Conservation (phyloP, 2,888 invertebrate genomes). For the Pandemis corylana region DNA sequence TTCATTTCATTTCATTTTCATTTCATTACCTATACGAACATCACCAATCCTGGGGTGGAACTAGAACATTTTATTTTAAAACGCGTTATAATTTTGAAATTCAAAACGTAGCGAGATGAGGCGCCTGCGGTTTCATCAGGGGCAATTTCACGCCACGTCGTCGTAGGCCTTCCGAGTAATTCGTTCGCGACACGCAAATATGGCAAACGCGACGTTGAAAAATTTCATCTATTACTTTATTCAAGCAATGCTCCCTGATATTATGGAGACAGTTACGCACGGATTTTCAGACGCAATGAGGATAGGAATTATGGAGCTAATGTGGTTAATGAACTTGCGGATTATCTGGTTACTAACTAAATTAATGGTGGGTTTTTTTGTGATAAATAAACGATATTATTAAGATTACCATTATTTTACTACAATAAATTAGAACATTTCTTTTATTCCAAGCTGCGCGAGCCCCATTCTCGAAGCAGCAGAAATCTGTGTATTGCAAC, state of each 20-base stretch:
- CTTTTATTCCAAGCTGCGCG: too few relatives aligned
- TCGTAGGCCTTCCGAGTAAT: slow-evolving; percentile 66
- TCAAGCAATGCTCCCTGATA: slow-evolving; percentile 55
- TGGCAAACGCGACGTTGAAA: slow-evolving; percentile 63
- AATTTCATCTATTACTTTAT: slow-evolving; percentile 63
- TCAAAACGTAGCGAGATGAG: slow-evolving; percentile 41
- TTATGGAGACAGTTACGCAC: slow-evolving; percentile 33
- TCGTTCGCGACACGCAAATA: slow-evolving; percentile 61
- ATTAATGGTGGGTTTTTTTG: not conserved
- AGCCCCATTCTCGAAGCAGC: too few relatives aligned
- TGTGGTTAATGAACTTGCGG: slow-evolving; percentile 1
- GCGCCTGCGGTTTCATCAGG: slow-evolving; percentile 53
- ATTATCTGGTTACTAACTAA: not conserved
- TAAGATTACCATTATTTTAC: too few relatives aligned
- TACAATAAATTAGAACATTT: too few relatives aligned
- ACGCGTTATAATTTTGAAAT: slow-evolving; percentile 44
- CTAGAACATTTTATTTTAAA: not conserved
- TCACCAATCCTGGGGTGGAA: not conserved
- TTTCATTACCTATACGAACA: too few relatives aligned
- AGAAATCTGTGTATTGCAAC: too few relatives aligned
- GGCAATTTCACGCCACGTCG: slow-evolving; percentile 80
- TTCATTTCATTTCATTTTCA: too few relatives aligned
- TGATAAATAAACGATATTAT: too few relatives aligned
- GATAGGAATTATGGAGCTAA: slow-evolving; percentile 7
- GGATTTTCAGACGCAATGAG: slow-evolving; percentile 21